Base-by-base conservation (phyloP, 2,888 invertebrate genomes). In the Drosophila falleni region DNA sequence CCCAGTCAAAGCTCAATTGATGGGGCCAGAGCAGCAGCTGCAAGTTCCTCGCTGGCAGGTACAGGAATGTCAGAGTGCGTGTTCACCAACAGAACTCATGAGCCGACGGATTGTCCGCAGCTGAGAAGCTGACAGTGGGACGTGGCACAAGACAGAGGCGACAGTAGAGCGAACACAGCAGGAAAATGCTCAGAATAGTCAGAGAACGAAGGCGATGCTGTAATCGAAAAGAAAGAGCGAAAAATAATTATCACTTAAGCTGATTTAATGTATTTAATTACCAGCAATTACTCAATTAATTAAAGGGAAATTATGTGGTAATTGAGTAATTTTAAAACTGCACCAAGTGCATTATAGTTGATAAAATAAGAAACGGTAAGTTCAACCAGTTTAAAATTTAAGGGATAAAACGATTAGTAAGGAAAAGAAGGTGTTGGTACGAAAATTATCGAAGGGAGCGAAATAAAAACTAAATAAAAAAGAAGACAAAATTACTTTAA, bases 1-100 rank as follows among this genome's bases (percentile, higher is more conserved):
- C 98, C 99, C 99, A 99, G 93, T 99, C 99, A 93, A 98, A 99
- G 92, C 98, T 98, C 63, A 99, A 94, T 80, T 96, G 95, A 82
- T 95, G 95, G 5, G 99, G 99, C 92, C 96, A 97, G 37, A 98
- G 92, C 69, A 99, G 94, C 89, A 99, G 95, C 92, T 95, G 95
- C 89, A 98, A 95, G 93, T 99, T 98, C 91, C 97, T 96, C 47
- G 96, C 96, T 44, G 98, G 98, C 83, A 99, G 95, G 92, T 98
- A 98, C 78, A 96, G 94, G 93, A 98, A 99, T 58, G 98, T 99
- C 89, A 98, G 94, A 64, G 97, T 94, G 78, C 98, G 95, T 41
- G 97, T 97, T 85, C 97, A 93, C 53, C 92, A 60, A 96, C 95
- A 82, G 96, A 96, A 90, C 97, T 51, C 37, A 15, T 26, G 95